Evolutionary conservation across 2,113 vertebrate species (phyloP), one percentile per base, ranked within the genome.

Genomic region (Rousettus leschenaultii): DNA sequence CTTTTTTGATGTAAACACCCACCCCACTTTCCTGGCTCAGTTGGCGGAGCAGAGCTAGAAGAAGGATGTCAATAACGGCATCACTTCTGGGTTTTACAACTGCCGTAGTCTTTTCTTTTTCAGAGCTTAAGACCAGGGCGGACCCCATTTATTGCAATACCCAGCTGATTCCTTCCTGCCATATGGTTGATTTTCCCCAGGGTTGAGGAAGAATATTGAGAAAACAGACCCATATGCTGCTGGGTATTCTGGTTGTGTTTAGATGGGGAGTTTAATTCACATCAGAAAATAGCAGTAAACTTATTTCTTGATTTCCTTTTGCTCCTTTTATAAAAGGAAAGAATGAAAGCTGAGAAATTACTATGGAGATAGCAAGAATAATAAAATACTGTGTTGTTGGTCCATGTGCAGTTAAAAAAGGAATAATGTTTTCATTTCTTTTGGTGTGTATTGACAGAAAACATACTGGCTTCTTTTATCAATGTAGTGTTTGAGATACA

Each of bases 281-380:
- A 73, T 95, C 19, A 71, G 96, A 78, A 97, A 96, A 96, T 77
- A 95, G 63, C 88, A 86, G 38, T 65, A 38, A 96, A 94, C 75
- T 92, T 92, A 94, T 66, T 89, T 86, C 89, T 86, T 90, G 91
- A 97, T 92, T 94, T 95, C 24, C 24, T 85, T 73, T 91, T 92
- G 35, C 63, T 79, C 75, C 77, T 95, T 95, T 95, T 77, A 35
- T 61, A 68, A 96, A 71, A 92, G 15, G 66, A 55, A 85, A 73
- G 71, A 85, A 90, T 85, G 51, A 90, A 88, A 94, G 28, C 71
- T 85, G 45, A 45, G 71, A 87, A 90, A 82, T 96, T 92, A 90
- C 43, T 90, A 43, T 53, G 55, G 78, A 91, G 82, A 85, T 85
- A 96, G 65, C 84, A 87, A 96, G 71, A 92, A 96, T 94, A 95